Evolutionary conservation across 2,113 vertebrate species (phyloP).

Genomic region (Micronycteris hirsuta): DNA sequence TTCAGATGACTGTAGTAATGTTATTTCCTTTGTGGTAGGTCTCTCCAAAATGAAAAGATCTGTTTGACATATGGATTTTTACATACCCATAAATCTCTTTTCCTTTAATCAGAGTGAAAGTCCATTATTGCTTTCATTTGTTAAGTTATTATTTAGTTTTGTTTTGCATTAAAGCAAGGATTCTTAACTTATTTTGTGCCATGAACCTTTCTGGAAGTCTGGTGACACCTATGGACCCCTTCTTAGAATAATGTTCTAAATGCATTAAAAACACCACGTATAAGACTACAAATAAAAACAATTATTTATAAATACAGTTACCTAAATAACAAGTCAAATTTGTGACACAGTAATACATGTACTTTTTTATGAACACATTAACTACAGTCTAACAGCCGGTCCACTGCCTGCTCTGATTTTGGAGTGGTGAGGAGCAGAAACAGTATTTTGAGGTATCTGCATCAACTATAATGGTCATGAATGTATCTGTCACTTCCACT

Average conservation of each 20-base stretch:
- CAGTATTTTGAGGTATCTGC: background rate
- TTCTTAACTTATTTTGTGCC: background rate
- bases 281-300: background rate
- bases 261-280: background rate
- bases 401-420: background rate
- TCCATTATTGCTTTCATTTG: background rate
- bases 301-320: background rate
- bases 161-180: background rate
- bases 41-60: background rate
- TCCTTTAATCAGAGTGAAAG: background rate
- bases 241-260: background rate
- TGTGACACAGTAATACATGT: background rate
- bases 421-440: background rate
- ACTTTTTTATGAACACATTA: background rate
- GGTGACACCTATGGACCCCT: background rate
- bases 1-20: background rate
- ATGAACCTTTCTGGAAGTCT: background rate
- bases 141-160: background rate
- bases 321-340: background rate
- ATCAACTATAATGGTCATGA: background rate
- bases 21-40: background rate
- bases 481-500: background rate
- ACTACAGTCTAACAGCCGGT: background rate
- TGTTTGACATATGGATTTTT: background rate
- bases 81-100: background rate